phyloP scores from a whole-genome alignment of 2,113 vertebrate genomes.

The Strix aluco region DNA sequence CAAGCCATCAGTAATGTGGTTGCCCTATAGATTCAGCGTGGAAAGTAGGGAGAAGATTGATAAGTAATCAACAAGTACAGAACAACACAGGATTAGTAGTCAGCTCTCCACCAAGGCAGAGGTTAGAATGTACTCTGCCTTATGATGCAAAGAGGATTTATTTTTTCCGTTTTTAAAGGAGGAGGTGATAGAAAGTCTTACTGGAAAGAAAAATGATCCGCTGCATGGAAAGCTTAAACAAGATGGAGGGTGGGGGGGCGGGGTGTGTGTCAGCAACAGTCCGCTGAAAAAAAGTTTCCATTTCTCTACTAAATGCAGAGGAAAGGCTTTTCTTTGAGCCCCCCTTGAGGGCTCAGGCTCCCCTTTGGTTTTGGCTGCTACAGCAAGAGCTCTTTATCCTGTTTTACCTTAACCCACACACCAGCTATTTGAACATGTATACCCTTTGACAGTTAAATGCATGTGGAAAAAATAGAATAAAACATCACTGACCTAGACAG shows the following conservation, averaged over 20 bases:
- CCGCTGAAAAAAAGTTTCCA: not conserved
- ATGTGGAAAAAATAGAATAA: not conserved
- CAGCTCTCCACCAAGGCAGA: not conserved
- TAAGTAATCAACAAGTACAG: constrained; percentile 1
- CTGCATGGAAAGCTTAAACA: not conserved
- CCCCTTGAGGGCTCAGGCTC: not conserved
- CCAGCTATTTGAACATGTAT: accelerated
- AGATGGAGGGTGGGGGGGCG: accelerated
- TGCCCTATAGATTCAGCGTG: not conserved
- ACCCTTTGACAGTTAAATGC: not conserved
- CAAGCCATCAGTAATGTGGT: not conserved
- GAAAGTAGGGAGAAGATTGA: not conserved
- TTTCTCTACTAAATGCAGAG: not conserved
- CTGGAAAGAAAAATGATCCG: not conserved
- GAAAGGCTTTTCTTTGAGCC: not conserved
- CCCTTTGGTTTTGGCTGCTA: not conserved
- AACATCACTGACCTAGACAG: not conserved
- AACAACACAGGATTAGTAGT: not conserved
- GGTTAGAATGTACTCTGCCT: not conserved
- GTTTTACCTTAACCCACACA: not conserved
- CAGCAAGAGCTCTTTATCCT: not conserved
- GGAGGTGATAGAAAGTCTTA: not conserved
- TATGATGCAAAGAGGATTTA: not conserved
- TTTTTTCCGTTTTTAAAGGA: not conserved
- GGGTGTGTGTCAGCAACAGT: not conserved